A percentile compares a stretch with the other conserved stretches of the same genome.
phyloP scores from a whole-genome alignment of 2,797 vertebrate species.

The Sphaeramia orbicularis region DNA sequence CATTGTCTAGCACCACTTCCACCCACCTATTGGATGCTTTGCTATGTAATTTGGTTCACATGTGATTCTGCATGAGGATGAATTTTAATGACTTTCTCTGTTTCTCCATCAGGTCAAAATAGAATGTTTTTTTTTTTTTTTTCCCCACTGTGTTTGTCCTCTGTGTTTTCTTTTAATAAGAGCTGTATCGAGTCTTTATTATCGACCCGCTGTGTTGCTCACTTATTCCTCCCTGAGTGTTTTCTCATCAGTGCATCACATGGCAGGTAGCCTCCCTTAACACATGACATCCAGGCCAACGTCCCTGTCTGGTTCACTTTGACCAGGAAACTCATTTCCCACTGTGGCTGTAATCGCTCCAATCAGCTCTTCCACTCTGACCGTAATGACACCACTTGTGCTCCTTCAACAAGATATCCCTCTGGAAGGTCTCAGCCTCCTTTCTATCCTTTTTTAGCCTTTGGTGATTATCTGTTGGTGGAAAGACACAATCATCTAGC shows the following conservation, averaged over 20 bases:
- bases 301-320: constrained; percentile 24
- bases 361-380: constrained; percentile 23
- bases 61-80: no score
- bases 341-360: constrained; percentile 28
- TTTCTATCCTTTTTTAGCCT: background rate
- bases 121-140: no score
- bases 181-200: background rate
- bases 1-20: no score
- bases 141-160: no score
- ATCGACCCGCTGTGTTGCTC: background rate
- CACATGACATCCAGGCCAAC: background rate
- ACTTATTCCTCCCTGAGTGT: no score
- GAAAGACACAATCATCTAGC: constrained; percentile 5
- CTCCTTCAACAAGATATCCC: constrained; percentile 12
- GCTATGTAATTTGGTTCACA: no score
- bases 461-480: constrained; percentile 1
- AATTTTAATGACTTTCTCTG: no score
- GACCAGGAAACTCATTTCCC: constrained; percentile 2
- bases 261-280: constrained; percentile 28
- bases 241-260: constrained; percentile 23
- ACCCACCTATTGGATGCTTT: no score
- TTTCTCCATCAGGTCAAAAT: no score
- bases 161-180: background rate
- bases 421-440: background rate
- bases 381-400: constrained; percentile 16